Conservation (phyloP, 2,113 vertebrate genomes). For the Rhinichthys klamathensis region DNA sequence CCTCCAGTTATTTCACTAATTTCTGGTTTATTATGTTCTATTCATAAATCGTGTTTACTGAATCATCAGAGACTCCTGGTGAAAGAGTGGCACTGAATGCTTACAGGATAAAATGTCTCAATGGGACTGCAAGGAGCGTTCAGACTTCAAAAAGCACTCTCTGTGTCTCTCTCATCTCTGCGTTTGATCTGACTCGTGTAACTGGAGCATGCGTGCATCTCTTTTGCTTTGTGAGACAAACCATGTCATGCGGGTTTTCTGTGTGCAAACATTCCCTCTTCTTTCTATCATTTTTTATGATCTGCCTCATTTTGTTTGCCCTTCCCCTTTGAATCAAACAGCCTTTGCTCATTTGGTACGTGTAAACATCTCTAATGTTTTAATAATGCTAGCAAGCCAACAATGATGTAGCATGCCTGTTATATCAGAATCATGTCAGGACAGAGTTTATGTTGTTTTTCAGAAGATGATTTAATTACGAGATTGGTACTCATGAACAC, state of each 20-base stretch:
- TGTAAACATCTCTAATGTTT: neutral
- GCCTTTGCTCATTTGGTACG: neutral
- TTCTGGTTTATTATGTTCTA: slow-evolving; percentile 3
- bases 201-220: slow-evolving; percentile 5
- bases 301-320: slow-evolving; percentile 3
- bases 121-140: slow-evolving; percentile 5
- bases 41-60: slow-evolving; percentile 9
- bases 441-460: neutral
- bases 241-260: neutral
- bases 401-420: neutral
- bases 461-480: neutral
- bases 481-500: neutral
- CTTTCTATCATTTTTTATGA: neutral
- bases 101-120: slow-evolving; percentile 4
- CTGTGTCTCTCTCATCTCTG: slow-evolving; percentile 11
- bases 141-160: neutral
- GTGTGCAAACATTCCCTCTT: slow-evolving; percentile 8
- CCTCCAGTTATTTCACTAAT: neutral
- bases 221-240: slow-evolving; percentile 4
- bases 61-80: neutral
- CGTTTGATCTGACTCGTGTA: slow-evolving; percentile 15
- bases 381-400: neutral
- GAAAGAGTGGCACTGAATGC: neutral
- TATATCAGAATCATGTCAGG: neutral
- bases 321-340: slow-evolving; percentile 1